Evolutionary conservation across 1,140 invertebrate species (phyloP).

Genomic region (Amyelois transitella): DNA sequence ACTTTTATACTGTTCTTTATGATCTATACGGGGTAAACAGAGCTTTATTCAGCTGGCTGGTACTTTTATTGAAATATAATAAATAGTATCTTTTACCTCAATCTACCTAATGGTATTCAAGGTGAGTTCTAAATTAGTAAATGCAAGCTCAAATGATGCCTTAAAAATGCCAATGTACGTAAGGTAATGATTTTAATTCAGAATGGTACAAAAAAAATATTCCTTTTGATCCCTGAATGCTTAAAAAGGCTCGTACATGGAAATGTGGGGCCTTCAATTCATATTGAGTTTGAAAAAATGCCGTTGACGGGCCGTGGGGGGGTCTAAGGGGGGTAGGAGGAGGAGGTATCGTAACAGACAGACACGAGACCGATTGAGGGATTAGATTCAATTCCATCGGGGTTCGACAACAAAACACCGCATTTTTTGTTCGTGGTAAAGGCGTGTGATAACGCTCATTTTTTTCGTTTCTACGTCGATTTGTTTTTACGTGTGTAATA

Average conservation of each 20-base stretch:
- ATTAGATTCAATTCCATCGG: slow-evolving; percentile 34
- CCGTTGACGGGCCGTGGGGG: neutral
- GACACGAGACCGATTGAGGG: slow-evolving; percentile 20
- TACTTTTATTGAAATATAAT: too few species aligned
- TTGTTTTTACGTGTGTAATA: too few species aligned
- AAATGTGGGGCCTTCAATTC: slow-evolving; percentile 50
- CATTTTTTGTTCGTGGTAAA: neutral
- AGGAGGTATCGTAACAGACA: neutral
- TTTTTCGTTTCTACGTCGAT: slow-evolving; percentile 18
- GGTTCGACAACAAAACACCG: slow-evolving; percentile 11
- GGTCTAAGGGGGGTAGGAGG: neutral
- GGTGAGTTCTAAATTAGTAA: too few species aligned
- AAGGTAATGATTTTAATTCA: neutral
- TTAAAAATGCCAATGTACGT: too few species aligned
- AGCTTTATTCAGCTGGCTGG: too few species aligned
- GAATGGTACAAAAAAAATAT: neutral
- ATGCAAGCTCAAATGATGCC: too few species aligned
- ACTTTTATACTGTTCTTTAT: too few species aligned
- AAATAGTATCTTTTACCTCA: too few species aligned
- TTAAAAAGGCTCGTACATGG: slow-evolving; percentile 35
- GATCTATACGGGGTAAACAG: too few species aligned
- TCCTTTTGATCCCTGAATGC: slow-evolving; percentile 24
- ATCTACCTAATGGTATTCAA: too few species aligned
- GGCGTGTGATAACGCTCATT: slow-evolving; percentile 4
- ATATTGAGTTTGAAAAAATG: slow-evolving; percentile 48